Conservation (phyloP, 2,113 vertebrate species). For the Neolamprologus tretocephalus region DNA sequence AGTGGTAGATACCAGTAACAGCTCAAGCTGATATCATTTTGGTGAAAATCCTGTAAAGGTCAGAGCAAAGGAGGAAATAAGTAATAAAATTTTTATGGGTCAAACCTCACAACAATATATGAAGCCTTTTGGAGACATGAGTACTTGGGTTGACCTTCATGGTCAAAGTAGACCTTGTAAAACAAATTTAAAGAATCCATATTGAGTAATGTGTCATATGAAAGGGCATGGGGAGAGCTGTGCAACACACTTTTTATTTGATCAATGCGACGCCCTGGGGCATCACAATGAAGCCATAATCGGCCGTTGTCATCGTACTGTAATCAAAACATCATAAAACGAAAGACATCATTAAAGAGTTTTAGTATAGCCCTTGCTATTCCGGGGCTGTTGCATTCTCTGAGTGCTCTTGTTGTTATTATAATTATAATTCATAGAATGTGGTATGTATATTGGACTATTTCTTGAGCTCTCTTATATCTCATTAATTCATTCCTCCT, state of each 20-base stretch:
- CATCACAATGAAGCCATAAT: background rate
- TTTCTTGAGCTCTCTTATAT: background rate
- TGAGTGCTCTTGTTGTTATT: background rate
- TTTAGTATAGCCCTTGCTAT: background rate
- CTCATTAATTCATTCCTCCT: background rate
- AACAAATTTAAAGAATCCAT: background rate
- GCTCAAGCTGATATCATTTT: background rate
- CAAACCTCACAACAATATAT: background rate
- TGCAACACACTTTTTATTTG: background rate
- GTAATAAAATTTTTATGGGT: background rate
- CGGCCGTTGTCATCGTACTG: background rate
- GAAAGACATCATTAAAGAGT: background rate
- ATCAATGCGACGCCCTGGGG: background rate
- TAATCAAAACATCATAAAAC: background rate
- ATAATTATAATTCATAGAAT: background rate
- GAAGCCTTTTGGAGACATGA: background rate
- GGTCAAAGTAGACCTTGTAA: background rate
- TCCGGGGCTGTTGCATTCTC: background rate
- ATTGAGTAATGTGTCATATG: background rate
- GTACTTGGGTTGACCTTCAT: background rate
- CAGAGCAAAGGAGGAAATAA: background rate
- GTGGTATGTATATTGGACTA: background rate
- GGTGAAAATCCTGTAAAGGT: background rate
- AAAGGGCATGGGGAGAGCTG: background rate
- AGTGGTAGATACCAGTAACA: background rate